Percentiles rank a stretch among this genome's conserved stretches.
Evolutionary conservation across 1,140 invertebrate species (phyloP).

Genomic region (Drosophila nannoptera): DNA sequence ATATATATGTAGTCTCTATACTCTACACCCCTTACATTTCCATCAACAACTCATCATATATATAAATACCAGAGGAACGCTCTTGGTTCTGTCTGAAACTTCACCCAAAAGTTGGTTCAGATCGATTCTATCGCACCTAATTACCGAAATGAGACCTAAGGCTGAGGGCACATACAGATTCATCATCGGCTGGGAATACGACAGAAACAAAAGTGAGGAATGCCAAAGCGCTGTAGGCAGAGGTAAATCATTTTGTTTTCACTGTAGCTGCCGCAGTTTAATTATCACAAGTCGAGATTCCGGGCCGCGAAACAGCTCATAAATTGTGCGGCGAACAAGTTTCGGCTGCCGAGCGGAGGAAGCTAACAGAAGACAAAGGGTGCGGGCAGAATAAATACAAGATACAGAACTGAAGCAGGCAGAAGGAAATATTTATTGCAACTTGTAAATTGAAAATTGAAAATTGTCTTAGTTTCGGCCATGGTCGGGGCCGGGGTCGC

Average conservation of each 20-base stretch:
- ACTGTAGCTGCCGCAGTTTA: conserved; percentile 63
- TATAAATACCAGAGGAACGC: too few relatives aligned
- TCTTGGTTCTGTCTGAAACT: too few relatives aligned
- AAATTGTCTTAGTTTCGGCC: conserved; percentile 44
- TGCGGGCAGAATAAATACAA: neutral
- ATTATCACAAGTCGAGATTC: conserved; percentile 70
- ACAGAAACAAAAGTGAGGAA: conserved; percentile 15
- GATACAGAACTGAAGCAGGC: neutral
- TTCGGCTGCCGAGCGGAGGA: conserved; percentile 1
- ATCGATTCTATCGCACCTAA: too few relatives aligned
- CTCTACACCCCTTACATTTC: too few relatives aligned
- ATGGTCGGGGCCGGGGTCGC: neutral
- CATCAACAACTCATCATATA: too few relatives aligned
- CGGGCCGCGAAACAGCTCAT: conserved; percentile 43
- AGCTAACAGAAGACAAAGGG: neutral
- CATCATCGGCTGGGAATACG: neutral
- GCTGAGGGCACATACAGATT: neutral
- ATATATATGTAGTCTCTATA: too few relatives aligned
- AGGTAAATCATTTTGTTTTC: conserved; percentile 71
- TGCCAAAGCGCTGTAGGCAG: conserved; percentile 5
- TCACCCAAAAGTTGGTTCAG: too few relatives aligned
- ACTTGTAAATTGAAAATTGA: conserved; percentile 66
- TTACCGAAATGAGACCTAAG: neutral
- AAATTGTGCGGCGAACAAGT: conserved; percentile 63
- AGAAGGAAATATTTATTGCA: conserved; percentile 40